Evolutionary conservation across 2,113 vertebrate species (phyloP).

Genomic region (Chiloscyllium plagiosum): DNA sequence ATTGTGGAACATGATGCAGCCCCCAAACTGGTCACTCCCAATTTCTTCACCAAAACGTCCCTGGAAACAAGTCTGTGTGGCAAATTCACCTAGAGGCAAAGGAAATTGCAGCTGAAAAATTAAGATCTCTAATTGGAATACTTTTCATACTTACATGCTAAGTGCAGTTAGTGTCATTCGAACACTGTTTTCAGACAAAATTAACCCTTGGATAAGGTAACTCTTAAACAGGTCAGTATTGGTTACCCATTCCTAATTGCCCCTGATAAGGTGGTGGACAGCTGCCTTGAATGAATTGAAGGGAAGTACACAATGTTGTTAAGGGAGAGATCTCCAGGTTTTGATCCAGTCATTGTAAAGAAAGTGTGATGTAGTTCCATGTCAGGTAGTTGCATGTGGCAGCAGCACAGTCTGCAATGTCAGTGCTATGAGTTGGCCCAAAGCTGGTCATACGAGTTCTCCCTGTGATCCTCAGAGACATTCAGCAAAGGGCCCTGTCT

Average conservation of each 20-base stretch:
- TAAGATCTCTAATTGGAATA: background rate
- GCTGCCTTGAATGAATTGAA: background rate
- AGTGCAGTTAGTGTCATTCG: background rate
- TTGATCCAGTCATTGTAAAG: background rate
- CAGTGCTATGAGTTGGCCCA: background rate
- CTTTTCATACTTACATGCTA: background rate
- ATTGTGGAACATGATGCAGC: conserved; percentile 76
- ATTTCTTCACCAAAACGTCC: conserved; percentile 74
- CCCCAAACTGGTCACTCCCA: conserved; percentile 77
- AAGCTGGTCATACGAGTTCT: background rate
- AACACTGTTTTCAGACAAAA: conserved; percentile 25
- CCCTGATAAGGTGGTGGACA: background rate
- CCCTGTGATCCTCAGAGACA: background rate
- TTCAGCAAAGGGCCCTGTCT: background rate
- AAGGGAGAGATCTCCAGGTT: background rate
- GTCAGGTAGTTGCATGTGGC: background rate
- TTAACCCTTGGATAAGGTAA: background rate
- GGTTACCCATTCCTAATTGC: background rate
- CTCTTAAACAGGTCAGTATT: background rate
- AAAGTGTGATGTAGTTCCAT: background rate
- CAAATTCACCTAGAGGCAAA: conserved; percentile 66
- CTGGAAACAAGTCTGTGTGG: conserved; percentile 78
- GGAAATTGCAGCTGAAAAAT: background rate
- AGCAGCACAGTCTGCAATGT: background rate
- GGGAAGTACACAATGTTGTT: background rate